phyloP scores from a whole-genome alignment of 1,140 invertebrate genomes.

The Colletes latitarsis region DNA sequence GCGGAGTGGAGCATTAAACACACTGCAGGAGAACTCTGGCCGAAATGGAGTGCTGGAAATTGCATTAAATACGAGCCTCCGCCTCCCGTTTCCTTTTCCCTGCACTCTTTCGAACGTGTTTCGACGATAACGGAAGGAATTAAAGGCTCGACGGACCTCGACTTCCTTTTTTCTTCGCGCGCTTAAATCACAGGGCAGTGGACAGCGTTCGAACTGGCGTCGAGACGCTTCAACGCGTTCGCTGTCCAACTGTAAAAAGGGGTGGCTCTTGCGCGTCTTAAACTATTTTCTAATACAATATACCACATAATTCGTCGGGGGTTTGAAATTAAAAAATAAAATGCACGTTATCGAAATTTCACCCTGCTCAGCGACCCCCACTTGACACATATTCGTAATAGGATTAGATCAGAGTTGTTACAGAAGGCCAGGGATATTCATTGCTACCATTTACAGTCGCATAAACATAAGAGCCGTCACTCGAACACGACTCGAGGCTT shows the following conservation, averaged over 20 bases:
- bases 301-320: too few relatives aligned
- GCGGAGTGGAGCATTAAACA: slow-evolving; percentile 4
- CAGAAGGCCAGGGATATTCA: too few relatives aligned
- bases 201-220: background rate
- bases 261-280: too few relatives aligned
- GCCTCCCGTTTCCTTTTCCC: background rate
- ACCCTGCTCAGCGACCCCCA: too few relatives aligned
- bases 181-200: slow-evolving; percentile 21
- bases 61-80: slow-evolving; percentile 21
- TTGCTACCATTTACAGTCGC: background rate
- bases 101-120: slow-evolving; percentile 26
- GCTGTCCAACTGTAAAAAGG: background rate
- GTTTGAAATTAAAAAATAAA: too few relatives aligned
- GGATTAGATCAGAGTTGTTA: too few relatives aligned
- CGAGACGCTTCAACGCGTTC: slow-evolving; percentile 3
- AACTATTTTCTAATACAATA: too few relatives aligned
- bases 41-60: slow-evolving; percentile 24
- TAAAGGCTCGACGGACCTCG: slow-evolving; percentile 18
- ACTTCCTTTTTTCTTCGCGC: background rate
- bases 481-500: slow-evolving; percentile 3
- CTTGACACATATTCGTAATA: too few relatives aligned
- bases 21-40: background rate
- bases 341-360: too few relatives aligned
- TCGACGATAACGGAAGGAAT: slow-evolving; percentile 32
- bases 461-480: background rate